A percentile compares a stretch with the other conserved stretches of the same genome.
Conservation (phyloP, 2,797 vertebrate genomes). For the Semaprochilodus insignis region DNA sequence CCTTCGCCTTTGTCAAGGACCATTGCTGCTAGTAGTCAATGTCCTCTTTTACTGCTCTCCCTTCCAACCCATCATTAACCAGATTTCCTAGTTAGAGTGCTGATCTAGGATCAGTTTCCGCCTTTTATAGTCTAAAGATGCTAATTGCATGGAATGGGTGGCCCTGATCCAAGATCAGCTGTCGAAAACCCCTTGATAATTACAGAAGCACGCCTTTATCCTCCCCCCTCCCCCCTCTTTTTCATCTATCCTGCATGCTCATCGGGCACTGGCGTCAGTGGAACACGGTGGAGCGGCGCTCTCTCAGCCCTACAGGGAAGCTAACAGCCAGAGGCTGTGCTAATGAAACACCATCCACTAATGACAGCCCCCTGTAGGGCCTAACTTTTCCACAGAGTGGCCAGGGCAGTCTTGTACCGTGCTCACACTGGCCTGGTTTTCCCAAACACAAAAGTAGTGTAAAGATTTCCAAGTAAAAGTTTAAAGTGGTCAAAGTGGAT, state of each 20-base stretch:
- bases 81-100: neutral
- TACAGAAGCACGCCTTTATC: neutral
- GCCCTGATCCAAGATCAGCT: neutral
- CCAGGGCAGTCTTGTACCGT: neutral
- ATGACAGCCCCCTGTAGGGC: constrained; percentile 75
- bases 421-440: neutral
- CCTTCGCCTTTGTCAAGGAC: constrained; percentile 7
- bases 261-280: neutral
- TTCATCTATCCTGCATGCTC: constrained; percentile 50
- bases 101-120: neutral
- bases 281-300: constrained; percentile 62
- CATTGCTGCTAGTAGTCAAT: neutral
- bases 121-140: neutral
- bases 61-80: constrained; percentile 23
- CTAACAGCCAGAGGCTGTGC: constrained; percentile 71
- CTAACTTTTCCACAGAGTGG: neutral
- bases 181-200: constrained; percentile 17
- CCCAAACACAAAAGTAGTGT: neutral
- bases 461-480: neutral
- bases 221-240: neutral
- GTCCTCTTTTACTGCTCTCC: constrained; percentile 1
- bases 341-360: constrained; percentile 81
- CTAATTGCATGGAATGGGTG: neutral
- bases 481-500: neutral
- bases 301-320: constrained; percentile 52